A percentile compares a stretch with the other conserved stretches of the same genome.
phyloP scores from a whole-genome alignment of 2,113 vertebrate species.

The Erinaceus europaeus region DNA sequence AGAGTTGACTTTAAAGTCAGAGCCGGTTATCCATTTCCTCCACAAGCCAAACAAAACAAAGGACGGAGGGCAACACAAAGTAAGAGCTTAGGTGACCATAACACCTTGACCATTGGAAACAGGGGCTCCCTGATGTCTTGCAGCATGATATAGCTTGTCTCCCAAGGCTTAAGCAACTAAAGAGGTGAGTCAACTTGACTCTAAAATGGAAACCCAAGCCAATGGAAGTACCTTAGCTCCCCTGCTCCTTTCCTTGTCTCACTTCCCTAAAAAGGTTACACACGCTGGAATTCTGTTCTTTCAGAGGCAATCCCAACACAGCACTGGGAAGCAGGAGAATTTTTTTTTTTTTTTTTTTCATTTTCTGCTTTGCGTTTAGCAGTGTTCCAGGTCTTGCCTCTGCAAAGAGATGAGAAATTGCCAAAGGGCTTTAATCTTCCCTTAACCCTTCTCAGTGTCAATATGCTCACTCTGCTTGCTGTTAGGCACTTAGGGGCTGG shows the following conservation, averaged over 20 bases:
- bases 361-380: no score
- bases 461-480: constrained; percentile 4
- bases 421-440: constrained; percentile 64
- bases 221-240: neutral
- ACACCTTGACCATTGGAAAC: neutral
- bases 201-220: neutral
- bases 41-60: no score
- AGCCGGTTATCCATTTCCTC: no score
- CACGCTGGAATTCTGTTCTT: constrained; percentile 41
- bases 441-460: constrained; percentile 58
- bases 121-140: neutral
- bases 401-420: constrained; percentile 67
- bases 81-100: no score
- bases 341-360: no score
- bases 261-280: neutral
- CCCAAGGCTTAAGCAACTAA: neutral
- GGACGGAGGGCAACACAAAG: no score
- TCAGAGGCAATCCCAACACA: constrained; percentile 16
- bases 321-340: constrained; percentile 42
- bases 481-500: no score
- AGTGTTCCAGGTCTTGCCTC: constrained; percentile 62
- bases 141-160: neutral
- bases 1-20: no score
- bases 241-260: no score
- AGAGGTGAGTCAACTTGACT: neutral